Percentiles rank a stretch among this genome's conserved stretches.
Evolutionary conservation across 2,888 invertebrate species (phyloP).

Genomic region (Drosophila ustulata): DNA sequence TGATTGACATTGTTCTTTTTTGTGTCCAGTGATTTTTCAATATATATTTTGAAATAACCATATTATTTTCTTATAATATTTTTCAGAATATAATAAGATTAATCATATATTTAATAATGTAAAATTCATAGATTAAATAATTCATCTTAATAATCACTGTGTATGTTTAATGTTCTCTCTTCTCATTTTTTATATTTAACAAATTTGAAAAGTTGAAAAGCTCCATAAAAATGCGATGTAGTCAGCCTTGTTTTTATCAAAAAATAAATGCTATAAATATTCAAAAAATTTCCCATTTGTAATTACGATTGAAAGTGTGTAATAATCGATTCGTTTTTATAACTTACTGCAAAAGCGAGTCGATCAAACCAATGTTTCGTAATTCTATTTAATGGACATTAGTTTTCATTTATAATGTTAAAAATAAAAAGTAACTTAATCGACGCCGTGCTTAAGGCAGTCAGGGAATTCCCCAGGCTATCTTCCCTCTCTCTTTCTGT

Average conservation of each 20-base stretch:
- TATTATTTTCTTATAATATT: no score
- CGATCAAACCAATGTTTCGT: not conserved
- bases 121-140: no score
- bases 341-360: not conserved
- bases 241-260: not conserved
- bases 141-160: no score
- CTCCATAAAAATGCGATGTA: no score
- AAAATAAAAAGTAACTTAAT: slow-evolving; percentile 19
- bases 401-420: slow-evolving; percentile 24
- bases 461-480: slow-evolving; percentile 38
- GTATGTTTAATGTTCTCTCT: no score
- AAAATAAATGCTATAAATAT: not conserved
- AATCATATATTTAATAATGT: no score
- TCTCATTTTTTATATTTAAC: no score
- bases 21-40: no score
- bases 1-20: no score
- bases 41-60: no score
- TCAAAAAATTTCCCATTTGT: not conserved
- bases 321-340: not conserved
- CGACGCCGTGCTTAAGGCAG: slow-evolving; percentile 24
- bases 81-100: no score
- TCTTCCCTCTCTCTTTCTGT: not conserved
- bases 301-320: not conserved
- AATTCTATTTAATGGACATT: slow-evolving; percentile 30
- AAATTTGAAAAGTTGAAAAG: no score